Evolutionary conservation across 1,140 invertebrate genomes (phyloP).

Genomic region (Calephelis virginiensis): DNA sequence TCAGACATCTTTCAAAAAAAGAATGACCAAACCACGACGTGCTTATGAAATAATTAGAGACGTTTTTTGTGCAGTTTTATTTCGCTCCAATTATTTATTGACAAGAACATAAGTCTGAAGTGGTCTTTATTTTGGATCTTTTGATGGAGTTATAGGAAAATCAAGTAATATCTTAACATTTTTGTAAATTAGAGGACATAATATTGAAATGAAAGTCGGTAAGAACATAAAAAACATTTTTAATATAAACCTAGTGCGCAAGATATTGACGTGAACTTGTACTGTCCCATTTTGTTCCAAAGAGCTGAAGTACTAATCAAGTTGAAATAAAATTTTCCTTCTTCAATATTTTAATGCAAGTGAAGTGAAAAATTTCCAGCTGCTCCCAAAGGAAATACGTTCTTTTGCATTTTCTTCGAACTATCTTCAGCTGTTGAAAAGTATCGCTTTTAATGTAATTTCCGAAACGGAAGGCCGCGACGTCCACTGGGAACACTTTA

Average conservation of each 20-base stretch:
- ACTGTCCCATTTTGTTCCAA: constrained; percentile 4
- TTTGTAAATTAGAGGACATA: too few species aligned
- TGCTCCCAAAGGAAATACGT: constrained; percentile 38
- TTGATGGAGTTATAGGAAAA: too few species aligned
- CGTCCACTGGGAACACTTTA: constrained; percentile 53
- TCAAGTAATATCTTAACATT: too few species aligned
- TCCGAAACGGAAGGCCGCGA: constrained; percentile 59
- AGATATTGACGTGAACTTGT: constrained; percentile 6
- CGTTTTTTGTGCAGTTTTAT: too few species aligned
- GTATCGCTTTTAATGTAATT: constrained; percentile 74
- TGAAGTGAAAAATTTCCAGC: constrained; percentile 30
- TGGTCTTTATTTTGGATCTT: too few species aligned
- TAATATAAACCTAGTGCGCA: neutral
- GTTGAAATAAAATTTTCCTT: constrained; percentile 18
- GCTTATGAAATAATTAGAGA: too few species aligned
- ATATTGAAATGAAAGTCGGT: too few species aligned
- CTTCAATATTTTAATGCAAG: constrained; percentile 24
- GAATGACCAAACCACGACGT: too few species aligned
- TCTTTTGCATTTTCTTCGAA: constrained; percentile 50
- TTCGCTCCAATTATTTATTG: too few species aligned
- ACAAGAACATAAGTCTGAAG: too few species aligned
- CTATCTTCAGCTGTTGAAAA: constrained; percentile 53
- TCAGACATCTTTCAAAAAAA: too few species aligned
- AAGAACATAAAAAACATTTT: neutral
- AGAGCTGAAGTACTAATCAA: constrained; percentile 18